A percentile compares a stretch with the other conserved stretches of the same genome.
Evolutionary conservation across 2,113 vertebrate genomes (phyloP).

Genomic region (Gambusia affinis): DNA sequence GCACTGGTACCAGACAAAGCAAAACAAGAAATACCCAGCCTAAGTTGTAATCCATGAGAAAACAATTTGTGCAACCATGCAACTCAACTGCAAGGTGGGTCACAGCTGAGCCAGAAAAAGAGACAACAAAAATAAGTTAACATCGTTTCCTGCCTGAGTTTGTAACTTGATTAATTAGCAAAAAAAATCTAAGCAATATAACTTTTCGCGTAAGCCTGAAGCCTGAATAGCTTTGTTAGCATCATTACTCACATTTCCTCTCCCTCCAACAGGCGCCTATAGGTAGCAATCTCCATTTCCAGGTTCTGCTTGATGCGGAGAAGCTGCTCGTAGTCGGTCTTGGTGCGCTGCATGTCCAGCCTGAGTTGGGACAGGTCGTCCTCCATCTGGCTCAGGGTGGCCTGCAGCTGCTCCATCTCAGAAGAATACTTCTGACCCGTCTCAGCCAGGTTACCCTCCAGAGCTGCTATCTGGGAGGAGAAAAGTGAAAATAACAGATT

Average conservation of each 20-base stretch:
- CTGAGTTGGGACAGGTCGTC: conserved; percentile 80
- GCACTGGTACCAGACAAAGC: background rate
- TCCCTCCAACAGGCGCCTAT: conserved; percentile 83
- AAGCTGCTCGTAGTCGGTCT: conserved; percentile 83
- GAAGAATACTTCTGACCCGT: conserved; percentile 73
- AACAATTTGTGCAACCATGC: background rate
- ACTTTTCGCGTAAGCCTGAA: background rate
- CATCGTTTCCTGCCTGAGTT: background rate
- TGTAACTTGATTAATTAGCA: no score
- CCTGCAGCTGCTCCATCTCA: conserved; percentile 81
- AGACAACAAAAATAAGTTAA: background rate
- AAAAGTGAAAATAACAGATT: background rate
- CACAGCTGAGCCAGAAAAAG: background rate
- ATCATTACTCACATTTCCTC: conserved; percentile 76
- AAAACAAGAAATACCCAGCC: background rate
- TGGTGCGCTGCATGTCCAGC: conserved; percentile 83
- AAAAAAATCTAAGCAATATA: background rate
- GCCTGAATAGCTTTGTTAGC: background rate
- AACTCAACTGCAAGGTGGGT: background rate
- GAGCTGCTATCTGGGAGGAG: conserved; percentile 65
- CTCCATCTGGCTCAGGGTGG: conserved; percentile 76
- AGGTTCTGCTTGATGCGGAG: conserved; percentile 84
- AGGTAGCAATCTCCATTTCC: conserved; percentile 85
- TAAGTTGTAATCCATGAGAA: background rate
- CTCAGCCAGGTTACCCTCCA: conserved; percentile 80